Evolutionary conservation across 2,113 vertebrate genomes (phyloP).

Genomic region (Brachypteracias leptosomus): DNA sequence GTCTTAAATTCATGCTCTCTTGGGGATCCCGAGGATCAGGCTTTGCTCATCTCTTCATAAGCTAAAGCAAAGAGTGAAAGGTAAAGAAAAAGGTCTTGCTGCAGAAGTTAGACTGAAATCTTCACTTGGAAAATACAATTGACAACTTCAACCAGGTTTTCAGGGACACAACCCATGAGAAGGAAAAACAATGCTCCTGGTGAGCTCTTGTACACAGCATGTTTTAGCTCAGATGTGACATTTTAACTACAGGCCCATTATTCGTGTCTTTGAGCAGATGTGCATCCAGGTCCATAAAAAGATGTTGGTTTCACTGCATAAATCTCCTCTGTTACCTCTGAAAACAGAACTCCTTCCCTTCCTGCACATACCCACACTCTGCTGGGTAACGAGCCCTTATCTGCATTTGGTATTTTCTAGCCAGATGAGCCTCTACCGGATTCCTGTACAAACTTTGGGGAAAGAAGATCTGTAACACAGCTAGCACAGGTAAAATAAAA

Average conservation of each 20-base stretch:
- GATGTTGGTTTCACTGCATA: neutral
- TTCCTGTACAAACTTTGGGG: neutral
- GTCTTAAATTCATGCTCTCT: neutral
- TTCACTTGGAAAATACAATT: neutral
- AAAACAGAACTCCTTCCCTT: conserved; percentile 26
- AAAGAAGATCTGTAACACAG: conserved; percentile 72
- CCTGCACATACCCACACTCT: conserved; percentile 18
- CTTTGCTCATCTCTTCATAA: neutral
- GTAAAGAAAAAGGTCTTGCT: neutral
- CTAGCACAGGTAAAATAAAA: conserved; percentile 81
- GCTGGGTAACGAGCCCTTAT: conserved; percentile 1
- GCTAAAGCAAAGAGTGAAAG: neutral
- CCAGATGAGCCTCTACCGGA: neutral
- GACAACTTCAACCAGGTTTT: neutral
- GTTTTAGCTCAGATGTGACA: neutral
- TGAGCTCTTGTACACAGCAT: neutral
- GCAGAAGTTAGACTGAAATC: neutral
- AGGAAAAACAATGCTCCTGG: neutral
- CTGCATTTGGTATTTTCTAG: conserved; percentile 52
- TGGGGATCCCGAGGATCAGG: neutral
- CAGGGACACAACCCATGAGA: neutral
- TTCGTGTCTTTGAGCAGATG: neutral
- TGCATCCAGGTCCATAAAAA: conserved; percentile 30
- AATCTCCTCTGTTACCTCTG: neutral
- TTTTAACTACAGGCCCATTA: neutral